Evolutionary conservation across 2,113 vertebrate species (phyloP).

Genomic region (Sorex araneus): DNA sequence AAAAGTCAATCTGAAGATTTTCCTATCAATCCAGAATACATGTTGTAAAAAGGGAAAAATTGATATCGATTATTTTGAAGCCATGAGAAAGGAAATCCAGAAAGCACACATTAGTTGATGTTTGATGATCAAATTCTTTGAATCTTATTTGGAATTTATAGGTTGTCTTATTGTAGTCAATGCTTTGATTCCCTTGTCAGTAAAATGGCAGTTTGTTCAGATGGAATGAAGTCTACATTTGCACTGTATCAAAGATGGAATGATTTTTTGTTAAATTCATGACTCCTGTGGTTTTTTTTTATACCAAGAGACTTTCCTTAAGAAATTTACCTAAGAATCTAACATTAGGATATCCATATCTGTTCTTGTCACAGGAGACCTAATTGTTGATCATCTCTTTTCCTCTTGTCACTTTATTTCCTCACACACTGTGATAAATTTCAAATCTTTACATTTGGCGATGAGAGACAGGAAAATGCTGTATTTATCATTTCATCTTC

Average conservation of each 20-base stretch:
- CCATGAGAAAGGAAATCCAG: neutral
- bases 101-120: neutral
- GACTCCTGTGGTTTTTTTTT: neutral
- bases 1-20: constrained; percentile 1
- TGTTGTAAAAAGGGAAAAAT: constrained; percentile 5
- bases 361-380: neutral
- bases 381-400: neutral
- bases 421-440: neutral
- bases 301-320: neutral
- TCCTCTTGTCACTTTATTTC: neutral
- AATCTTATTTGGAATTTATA: neutral
- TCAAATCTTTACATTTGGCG: neutral
- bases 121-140: neutral
- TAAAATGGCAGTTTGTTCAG: neutral
- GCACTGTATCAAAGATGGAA: neutral
- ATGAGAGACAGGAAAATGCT: neutral
- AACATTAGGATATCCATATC: neutral
- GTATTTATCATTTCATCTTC: neutral
- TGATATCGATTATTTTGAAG: constrained; percentile 36
- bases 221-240: neutral
- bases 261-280: constrained; percentile 21
- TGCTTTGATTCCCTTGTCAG: neutral
- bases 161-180: neutral
- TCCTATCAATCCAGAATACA: neutral
- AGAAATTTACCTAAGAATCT: neutral